Evolutionary conservation across 2,113 vertebrate genomes (phyloP).

Genomic region (Falco punctatus): DNA sequence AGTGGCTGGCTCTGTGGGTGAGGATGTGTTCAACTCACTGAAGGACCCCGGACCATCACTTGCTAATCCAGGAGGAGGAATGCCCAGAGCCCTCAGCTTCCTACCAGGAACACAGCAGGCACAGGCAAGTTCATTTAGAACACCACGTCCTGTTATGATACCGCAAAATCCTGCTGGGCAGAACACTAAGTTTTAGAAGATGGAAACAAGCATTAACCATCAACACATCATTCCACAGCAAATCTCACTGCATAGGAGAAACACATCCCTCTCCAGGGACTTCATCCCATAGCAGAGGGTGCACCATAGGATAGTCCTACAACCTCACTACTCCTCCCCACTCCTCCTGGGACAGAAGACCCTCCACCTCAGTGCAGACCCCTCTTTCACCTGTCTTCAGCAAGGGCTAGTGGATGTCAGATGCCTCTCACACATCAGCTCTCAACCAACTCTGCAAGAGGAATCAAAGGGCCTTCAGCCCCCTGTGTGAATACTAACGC

Average conservation of each 20-base stretch:
- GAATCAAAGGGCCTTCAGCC: background rate
- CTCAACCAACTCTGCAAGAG: background rate
- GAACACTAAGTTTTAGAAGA: background rate
- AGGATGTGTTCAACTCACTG: background rate
- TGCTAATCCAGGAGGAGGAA: background rate
- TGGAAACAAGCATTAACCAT: background rate
- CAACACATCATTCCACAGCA: background rate
- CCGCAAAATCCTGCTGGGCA: background rate
- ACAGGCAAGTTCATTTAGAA: background rate
- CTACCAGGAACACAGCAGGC: background rate
- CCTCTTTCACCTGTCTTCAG: background rate
- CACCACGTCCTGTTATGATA: background rate
- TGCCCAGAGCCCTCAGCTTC: background rate
- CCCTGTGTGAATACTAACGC: background rate
- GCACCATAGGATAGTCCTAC: background rate
- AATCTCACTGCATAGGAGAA: background rate
- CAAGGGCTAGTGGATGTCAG: background rate
- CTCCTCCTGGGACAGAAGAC: background rate
- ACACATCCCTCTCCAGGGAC: background rate
- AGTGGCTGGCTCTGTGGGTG: background rate
- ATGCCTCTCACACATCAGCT: background rate
- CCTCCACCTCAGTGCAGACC: background rate
- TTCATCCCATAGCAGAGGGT: background rate
- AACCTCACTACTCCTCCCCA: background rate
- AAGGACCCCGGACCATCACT: background rate